These are phyloP conservation scores for Gnathonemus echidnorhynchus DNA, from an alignment of 2,113 vertebrate genomes.

Conservation along the genomic window DNA sequence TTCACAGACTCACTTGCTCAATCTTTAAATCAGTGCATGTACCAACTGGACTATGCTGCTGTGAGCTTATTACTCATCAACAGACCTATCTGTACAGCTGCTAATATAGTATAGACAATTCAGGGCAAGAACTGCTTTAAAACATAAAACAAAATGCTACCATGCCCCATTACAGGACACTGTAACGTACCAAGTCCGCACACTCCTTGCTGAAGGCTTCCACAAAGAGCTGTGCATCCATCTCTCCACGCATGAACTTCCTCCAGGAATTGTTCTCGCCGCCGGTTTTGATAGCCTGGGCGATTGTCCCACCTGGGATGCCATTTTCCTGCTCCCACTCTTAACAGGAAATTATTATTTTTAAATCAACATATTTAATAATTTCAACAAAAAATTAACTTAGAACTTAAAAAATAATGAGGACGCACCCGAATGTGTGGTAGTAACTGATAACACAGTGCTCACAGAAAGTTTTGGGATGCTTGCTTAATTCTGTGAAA, in stretches of 20 bases:
- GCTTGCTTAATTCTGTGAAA: background rate
- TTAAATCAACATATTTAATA: background rate
- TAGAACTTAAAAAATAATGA: background rate
- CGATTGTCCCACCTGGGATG: conserved; percentile 58
- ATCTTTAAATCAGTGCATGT: background rate
- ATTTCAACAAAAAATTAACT: background rate
- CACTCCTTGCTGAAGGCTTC: conserved; percentile 57
- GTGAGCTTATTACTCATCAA: background rate
- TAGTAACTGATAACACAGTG: background rate
- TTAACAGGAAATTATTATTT: conserved; percentile 33
- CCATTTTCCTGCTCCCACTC: conserved; percentile 61
- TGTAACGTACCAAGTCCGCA: conserved; percentile 59
- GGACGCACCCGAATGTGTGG: background rate
- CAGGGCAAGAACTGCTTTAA: background rate
- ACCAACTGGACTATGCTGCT: background rate
- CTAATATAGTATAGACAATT: background rate
- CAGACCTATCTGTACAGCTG: background rate
- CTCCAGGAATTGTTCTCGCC: conserved; percentile 53
- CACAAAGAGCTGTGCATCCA: conserved; percentile 55
- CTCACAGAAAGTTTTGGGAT: background rate
- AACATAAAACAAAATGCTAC: background rate
- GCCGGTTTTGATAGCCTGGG: conserved; percentile 44
- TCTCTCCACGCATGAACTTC: conserved; percentile 63
- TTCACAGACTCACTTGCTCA: background rate
- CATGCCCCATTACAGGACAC: background rate